Evolutionary conservation across 2,888 invertebrate genomes (phyloP).

Genomic region (Oscheius sp.): DNA sequence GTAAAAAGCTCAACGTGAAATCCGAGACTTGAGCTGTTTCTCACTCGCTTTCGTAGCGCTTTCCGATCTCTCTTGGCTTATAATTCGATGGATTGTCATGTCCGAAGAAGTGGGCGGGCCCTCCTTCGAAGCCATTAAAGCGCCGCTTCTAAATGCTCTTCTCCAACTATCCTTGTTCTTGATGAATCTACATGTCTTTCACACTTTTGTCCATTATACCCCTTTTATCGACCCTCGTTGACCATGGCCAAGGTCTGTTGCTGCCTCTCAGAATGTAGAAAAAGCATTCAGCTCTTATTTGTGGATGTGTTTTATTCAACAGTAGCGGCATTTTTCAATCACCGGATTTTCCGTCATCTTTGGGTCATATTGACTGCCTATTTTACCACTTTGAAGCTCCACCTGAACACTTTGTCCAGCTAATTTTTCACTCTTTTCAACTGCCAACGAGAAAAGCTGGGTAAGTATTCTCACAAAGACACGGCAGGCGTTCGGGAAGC

Average conservation of each 20-base stretch:
- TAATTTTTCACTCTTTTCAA: constrained; percentile 23
- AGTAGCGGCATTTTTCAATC: constrained; percentile 48
- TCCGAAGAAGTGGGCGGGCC: constrained; percentile 6
- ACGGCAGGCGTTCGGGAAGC: neutral
- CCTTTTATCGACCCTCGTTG: constrained; percentile 4
- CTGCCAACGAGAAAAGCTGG: constrained; percentile 8
- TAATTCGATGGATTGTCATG: constrained; percentile 24
- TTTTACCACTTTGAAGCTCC: constrained; percentile 52
- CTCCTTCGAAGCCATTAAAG: constrained; percentile 22
- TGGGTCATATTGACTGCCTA: constrained; percentile 38
- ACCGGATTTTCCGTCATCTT: constrained; percentile 43
- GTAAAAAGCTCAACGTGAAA: neutral
- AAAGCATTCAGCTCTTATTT: constrained; percentile 6
- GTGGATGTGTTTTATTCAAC: constrained; percentile 51
- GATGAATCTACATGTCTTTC: constrained; percentile 13
- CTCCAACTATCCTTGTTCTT: neutral
- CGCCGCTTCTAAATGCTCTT: constrained; percentile 10
- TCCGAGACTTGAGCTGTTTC: neutral
- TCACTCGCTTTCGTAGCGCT: neutral
- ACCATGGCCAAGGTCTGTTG: neutral
- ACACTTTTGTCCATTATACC: neutral
- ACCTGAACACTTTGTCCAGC: constrained; percentile 11
- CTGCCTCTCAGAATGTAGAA: neutral
- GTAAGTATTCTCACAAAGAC: neutral
- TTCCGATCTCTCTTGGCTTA: neutral